Evolutionary conservation across 2,888 invertebrate species (phyloP).

Genomic region (Pandemis cinnamomeana): DNA sequence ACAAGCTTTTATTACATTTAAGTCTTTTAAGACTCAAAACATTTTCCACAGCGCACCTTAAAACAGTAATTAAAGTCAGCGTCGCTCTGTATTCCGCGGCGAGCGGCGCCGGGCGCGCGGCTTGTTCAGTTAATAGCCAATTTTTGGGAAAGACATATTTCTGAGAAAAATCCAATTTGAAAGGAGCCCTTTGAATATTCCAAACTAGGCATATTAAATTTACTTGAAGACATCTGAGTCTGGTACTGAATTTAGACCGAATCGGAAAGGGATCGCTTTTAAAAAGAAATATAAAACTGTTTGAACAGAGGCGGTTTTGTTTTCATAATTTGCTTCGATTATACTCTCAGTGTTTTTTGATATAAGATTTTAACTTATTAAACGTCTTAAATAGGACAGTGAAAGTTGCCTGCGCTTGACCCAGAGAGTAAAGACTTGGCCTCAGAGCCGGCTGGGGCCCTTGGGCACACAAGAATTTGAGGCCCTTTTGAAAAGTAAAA

Average conservation of each 20-base stretch:
- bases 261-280: conserved; percentile 3
- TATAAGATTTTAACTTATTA: no score
- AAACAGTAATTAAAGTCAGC: conserved; percentile 41
- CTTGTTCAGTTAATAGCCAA: conserved; percentile 43
- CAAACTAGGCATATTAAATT: conserved; percentile 23
- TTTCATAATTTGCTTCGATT: not conserved
- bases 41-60: conserved; percentile 10
- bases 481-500: no score
- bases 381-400: no score
- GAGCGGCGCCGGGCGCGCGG: conserved; percentile 26
- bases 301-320: not conserved
- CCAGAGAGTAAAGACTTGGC: no score
- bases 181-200: conserved; percentile 31
- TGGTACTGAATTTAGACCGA: not conserved
- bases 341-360: not conserved
- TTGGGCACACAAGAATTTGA: no score
- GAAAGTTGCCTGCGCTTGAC: no score
- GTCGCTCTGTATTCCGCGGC: conserved; percentile 46
- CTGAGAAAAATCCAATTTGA: conserved; percentile 34
- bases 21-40: not conserved
- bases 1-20: not conserved
- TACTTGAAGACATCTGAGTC: not conserved
- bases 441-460: no score
- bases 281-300: not conserved
- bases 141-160: conserved; percentile 40